Percentiles rank a stretch among this genome's conserved stretches.
Conservation (phyloP, 2,797 vertebrate species). For the Sandelia bainsii region DNA sequence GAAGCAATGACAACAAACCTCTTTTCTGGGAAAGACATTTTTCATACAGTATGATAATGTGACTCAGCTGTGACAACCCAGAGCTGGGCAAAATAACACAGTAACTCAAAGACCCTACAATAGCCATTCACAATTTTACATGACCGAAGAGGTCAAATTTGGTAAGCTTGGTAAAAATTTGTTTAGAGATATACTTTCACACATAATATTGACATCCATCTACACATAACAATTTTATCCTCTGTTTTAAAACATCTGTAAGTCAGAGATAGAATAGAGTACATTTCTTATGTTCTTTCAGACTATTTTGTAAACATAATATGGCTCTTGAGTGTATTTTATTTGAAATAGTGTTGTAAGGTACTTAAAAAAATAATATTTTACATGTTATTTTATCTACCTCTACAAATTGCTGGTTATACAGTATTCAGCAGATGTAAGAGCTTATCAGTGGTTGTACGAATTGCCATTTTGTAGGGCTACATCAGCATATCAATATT, state of each 20-base stretch:
- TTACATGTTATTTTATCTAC: too few species aligned
- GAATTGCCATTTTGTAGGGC: too few species aligned
- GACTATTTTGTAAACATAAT: too few species aligned
- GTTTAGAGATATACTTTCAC: not conserved
- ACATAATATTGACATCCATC: not conserved
- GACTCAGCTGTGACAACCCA: conserved; percentile 47
- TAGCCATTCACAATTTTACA: conserved; percentile 6
- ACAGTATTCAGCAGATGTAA: too few species aligned
- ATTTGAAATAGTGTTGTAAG: too few species aligned
- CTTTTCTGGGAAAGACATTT: conserved; percentile 27
- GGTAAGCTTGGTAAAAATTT: not conserved
- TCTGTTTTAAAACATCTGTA: not conserved
- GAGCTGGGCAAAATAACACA: conserved; percentile 13
- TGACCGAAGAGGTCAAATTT: not conserved
- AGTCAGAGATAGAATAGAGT: not conserved
- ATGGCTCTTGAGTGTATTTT: too few species aligned
- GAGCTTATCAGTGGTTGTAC: too few species aligned
- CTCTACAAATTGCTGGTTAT: too few species aligned
- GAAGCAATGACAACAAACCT: conserved; percentile 53
- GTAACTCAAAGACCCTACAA: conserved; percentile 3
- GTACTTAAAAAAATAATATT: too few species aligned
- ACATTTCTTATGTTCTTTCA: too few species aligned
- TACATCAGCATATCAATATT: too few species aligned
- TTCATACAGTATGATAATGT: conserved; percentile 14
- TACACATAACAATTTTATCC: not conserved